A percentile compares a stretch with the other conserved stretches of the same genome.
Conservation (phyloP, 2,888 invertebrate species). For the Lithodes maja region DNA sequence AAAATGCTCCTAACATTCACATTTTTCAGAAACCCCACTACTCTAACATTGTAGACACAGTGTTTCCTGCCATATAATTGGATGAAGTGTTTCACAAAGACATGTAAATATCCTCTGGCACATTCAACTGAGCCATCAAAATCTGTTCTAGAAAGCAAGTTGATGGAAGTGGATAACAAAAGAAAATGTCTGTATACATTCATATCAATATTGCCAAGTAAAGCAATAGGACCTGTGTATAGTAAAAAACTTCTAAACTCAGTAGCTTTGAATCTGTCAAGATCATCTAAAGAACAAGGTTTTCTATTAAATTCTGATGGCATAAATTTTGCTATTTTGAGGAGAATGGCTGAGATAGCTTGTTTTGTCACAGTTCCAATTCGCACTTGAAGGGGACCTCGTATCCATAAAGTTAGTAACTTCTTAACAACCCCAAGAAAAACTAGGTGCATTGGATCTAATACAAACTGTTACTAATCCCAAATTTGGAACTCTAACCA, state of each 20-base stretch:
- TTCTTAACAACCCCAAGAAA: slow-evolving; percentile 10
- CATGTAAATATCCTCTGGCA: slow-evolving; percentile 16
- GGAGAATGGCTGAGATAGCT: background rate
- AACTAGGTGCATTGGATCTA: slow-evolving; percentile 26
- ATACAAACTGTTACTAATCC: slow-evolving; percentile 7
- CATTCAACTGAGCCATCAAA: slow-evolving; percentile 3
- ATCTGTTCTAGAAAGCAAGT: slow-evolving; percentile 4
- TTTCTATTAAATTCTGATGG: slow-evolving; percentile 1
- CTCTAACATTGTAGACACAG: slow-evolving; percentile 4
- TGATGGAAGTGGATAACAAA: slow-evolving; percentile 19
- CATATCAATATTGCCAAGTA: slow-evolving; percentile 6
- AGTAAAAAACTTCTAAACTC: slow-evolving; percentile 13
- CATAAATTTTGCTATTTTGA: slow-evolving; percentile 22
- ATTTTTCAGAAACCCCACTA: too few species aligned
- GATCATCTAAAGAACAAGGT: background rate
- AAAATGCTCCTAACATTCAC: too few species aligned
- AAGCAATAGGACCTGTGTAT: slow-evolving; percentile 8
- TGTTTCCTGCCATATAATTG: slow-evolving; percentile 13
- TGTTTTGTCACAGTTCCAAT: slow-evolving; percentile 13
- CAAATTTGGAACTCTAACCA: too few species aligned
- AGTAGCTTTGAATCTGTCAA: slow-evolving; percentile 21
- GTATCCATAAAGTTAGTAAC: background rate
- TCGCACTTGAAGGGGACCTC: slow-evolving; percentile 3
- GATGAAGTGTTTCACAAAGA: slow-evolving; percentile 13
- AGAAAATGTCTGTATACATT: slow-evolving; percentile 6